Conservation (phyloP, 2,797 vertebrate genomes). For the Ataeniobius toweri region DNA sequence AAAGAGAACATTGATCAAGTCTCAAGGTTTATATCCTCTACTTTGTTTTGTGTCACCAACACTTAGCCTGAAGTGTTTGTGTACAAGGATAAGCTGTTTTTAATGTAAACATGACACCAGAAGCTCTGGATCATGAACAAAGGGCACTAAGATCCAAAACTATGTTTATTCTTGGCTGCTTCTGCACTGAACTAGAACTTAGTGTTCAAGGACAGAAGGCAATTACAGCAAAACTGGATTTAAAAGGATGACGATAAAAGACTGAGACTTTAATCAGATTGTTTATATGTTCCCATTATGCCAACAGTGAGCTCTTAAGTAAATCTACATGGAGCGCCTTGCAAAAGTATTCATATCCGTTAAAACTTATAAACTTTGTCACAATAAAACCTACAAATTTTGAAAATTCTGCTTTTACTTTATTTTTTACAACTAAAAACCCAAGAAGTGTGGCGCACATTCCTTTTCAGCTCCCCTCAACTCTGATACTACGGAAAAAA, state of each 20-base stretch:
- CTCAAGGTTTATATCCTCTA: conserved; percentile 53
- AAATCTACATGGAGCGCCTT: neutral
- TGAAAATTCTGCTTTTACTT: neutral
- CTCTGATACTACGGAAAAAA: neutral
- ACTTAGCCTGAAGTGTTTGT: conserved; percentile 51
- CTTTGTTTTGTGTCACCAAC: conserved; percentile 64
- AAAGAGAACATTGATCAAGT: conserved; percentile 4
- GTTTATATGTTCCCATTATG: neutral
- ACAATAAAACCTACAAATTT: neutral
- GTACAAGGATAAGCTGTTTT: conserved; percentile 45
- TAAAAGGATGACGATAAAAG: neutral
- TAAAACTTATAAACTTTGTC: neutral
- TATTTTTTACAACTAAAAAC: neutral
- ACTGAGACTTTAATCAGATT: neutral
- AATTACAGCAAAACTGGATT: neutral
- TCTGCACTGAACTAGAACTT: conserved; percentile 6
- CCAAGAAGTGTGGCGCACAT: neutral
- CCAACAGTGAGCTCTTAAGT: neutral
- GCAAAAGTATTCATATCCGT: neutral
- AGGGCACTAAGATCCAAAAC: conserved; percentile 20
- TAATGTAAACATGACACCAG: conserved; percentile 47
- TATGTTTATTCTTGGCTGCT: conserved; percentile 34
- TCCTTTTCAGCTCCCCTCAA: neutral
- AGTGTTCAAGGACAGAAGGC: neutral
- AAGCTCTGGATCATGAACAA: conserved; percentile 31